Conservation (phyloP, 2,797 vertebrate genomes). For the Neoniphon sammara region DNA sequence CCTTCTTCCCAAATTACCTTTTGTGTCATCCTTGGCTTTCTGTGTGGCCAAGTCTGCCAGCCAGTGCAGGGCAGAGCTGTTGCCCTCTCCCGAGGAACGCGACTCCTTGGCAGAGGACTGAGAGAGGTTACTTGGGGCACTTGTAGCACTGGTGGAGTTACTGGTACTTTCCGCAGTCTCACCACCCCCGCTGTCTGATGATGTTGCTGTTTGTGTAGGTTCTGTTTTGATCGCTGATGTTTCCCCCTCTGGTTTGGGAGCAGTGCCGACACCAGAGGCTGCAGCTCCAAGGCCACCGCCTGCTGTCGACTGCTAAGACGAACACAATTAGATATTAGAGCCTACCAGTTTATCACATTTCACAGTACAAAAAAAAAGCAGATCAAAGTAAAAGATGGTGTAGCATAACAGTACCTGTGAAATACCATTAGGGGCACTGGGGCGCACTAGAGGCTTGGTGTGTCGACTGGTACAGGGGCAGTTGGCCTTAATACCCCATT, state of each 20-base stretch:
- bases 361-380: not conserved
- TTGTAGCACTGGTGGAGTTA: conserved; percentile 78
- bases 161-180: conserved; percentile 71
- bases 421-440: conserved; percentile 94
- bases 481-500: conserved; percentile 99
- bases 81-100: conserved; percentile 78
- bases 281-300: conserved; percentile 68
- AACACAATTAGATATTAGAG: conserved; percentile 17
- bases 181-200: conserved; percentile 73
- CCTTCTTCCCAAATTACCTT: conserved; percentile 85
- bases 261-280: conserved; percentile 59
- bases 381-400: conserved; percentile 4
- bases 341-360: conserved; percentile 3
- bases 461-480: conserved; percentile 97
- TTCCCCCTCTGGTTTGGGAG: conserved; percentile 79
- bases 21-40: conserved; percentile 98
- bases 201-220: conserved; percentile 58
- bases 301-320: conserved; percentile 77
- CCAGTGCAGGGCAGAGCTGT: conserved; percentile 96
- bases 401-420: conserved; percentile 88
- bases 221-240: conserved; percentile 76
- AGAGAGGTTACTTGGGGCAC: conserved; percentile 73
- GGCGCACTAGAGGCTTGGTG: conserved; percentile 91
- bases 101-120: conserved; percentile 79
- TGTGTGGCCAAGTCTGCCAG: conserved; percentile 97